Base-by-base conservation (phyloP, 1,140 invertebrate genomes). In the Halyomorpha halys region DNA sequence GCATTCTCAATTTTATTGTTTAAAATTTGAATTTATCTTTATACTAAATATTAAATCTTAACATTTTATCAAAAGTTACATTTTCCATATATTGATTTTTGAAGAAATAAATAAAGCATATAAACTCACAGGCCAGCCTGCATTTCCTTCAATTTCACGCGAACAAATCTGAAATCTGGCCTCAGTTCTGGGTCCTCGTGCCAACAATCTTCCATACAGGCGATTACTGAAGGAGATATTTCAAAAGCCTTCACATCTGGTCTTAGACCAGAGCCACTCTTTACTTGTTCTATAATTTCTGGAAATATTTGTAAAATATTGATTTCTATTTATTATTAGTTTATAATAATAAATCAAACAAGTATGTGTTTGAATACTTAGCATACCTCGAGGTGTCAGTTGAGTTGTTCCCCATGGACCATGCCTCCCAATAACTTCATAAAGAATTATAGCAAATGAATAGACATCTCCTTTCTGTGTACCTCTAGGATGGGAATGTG, bases 181-280 rank as follows among this genome's bases (percentile, higher is more conserved):
- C 86, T 73, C 14, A 78, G 71, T n/a, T 86, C 83, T 0, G 85
- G 79, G 39, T 87, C 80, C 73, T 90, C 87, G 56, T 83, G 78
- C 89, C 89, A 91, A 71, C 88, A 90, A 0, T 82, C 78, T 70
- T 84, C 80, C 70, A 92, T 82, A 63, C 86, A 86, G 13, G 76
- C 79, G 5, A 82, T 76, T 0, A 89, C 80, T 30, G 67, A 69
- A 44, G 59, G 34, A 34, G 62, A 23, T 19, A 23, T 53, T 0
- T 76, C 72, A 3, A 83, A 70, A 0, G 79, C 44, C 34, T 27
- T 56, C 9, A 65, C 63, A 25, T 69, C 66, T 1, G 70, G 70
- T 13, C 70, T 66, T 4, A 71, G 45, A 1, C 62, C 64, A 2
- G 45, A 44, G 68, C 77, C 76, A 59, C 74, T 56, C 39, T 30